Evolutionary conservation across 2,888 invertebrate genomes (phyloP), one percentile per base, ranked within the genome.

Genomic region (Zelleria hepariella): DNA sequence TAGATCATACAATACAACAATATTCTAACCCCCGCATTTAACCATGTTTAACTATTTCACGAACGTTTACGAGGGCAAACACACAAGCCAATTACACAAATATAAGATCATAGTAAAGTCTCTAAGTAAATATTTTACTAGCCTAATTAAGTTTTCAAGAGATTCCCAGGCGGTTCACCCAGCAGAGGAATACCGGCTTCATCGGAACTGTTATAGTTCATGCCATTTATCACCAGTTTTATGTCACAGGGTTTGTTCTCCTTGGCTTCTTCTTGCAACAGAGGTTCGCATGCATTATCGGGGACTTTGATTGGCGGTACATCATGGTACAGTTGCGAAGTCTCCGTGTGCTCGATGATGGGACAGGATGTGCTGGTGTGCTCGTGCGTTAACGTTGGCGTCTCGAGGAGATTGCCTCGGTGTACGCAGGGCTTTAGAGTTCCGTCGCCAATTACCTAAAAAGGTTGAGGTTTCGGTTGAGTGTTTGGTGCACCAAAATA

Each of bases 301-400:
- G 47, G 47, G 15, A 42, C 32, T 15, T 42, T 10, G 2, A 42
- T 18, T 2, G 52, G 3, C 10, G 57, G 58, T n/a, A 57, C 48
- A 65, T 54, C 2, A 62, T 64, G 58, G 59, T 58, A 56, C 66
- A 59, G 54, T 6, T 57, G 59, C 54, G 63, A 49, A 59, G 69
- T 67, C 58, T 80, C 83, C 0, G 79, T 71, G 63, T 83, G 84
- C 71, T 94, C 93, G 59, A 94, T 94, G 73, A 93, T 93, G 0
- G 94, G 94, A 69, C 94, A 94, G 5, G 94, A 94, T 23, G 92
- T 92, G 70, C 93, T 93, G 1, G 92, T 77, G 71, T 80, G 79
- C 65, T 87, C 85, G 59, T 84, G 82, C 2, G 90, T 82, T 53
- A 86, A 85, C 60, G 84, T 86, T 8, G 88, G 86, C 2, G 90